Evolutionary conservation across 2,797 vertebrate genomes (phyloP).

Genomic region (Enteromius afrohamiltoni): DNA sequence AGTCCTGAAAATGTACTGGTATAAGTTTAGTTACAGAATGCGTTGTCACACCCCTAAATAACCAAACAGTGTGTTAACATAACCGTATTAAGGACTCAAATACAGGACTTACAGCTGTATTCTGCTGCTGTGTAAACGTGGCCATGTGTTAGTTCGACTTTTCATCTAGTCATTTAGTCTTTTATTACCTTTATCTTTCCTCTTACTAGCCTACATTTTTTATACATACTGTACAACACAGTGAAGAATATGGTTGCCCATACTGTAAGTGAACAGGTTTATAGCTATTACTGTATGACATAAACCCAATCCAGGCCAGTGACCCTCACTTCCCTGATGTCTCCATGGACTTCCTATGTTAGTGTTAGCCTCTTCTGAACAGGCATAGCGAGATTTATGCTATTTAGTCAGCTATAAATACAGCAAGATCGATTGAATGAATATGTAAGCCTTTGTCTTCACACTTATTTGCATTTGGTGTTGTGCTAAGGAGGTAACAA

Average conservation of each 20-base stretch:
- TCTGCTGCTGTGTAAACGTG: too few relatives aligned
- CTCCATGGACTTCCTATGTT: background rate
- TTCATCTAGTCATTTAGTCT: background rate
- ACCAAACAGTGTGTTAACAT: too few relatives aligned
- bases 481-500: slow-evolving; percentile 27
- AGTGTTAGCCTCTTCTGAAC: background rate
- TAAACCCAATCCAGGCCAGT: background rate
- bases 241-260: slow-evolving; percentile 19
- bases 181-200: background rate
- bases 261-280: slow-evolving; percentile 10
- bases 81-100: too few relatives aligned
- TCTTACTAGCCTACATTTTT: background rate
- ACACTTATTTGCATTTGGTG: background rate
- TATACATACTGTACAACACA: background rate
- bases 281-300: slow-evolving; percentile 22
- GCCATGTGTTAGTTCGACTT: background rate
- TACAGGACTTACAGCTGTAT: too few relatives aligned
- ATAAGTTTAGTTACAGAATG: too few relatives aligned
- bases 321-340: background rate
- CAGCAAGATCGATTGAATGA: slow-evolving; percentile 22
- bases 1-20: too few relatives aligned
- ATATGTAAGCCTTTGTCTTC: slow-evolving; percentile 24
- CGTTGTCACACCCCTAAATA: too few relatives aligned
- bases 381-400: background rate
- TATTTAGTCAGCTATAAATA: slow-evolving; percentile 9